Evolutionary conservation across 2,797 vertebrate species (phyloP).

Genomic region (Chiloscyllium punctatum): DNA sequence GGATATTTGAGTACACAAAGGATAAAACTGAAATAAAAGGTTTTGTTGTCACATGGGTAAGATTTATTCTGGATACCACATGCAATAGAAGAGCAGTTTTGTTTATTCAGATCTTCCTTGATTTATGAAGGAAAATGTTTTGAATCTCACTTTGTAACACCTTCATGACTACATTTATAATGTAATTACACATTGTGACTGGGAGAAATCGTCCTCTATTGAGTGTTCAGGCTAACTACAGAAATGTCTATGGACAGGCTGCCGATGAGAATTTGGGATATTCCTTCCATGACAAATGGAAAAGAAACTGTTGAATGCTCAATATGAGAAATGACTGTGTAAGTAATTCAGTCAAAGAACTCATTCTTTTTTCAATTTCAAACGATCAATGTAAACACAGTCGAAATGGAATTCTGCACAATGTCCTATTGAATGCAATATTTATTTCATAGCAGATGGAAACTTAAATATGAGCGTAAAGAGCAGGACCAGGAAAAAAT

Average conservation of each 20-base stretch:
- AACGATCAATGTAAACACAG: neutral
- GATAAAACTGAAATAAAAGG: neutral
- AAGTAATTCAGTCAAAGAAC: neutral
- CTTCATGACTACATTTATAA: neutral
- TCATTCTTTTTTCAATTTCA: neutral
- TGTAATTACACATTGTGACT: neutral
- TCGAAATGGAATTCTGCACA: neutral
- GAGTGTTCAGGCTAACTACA: neutral
- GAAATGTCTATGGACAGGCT: neutral
- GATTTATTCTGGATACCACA: neutral
- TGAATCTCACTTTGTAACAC: neutral
- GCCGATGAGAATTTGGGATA: neutral
- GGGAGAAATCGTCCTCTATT: neutral
- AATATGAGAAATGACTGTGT: neutral
- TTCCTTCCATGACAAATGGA: neutral
- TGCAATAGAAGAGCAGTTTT: neutral
- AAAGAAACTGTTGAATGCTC: neutral
- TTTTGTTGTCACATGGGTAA: neutral
- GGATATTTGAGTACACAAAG: neutral
- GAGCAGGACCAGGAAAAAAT: neutral
- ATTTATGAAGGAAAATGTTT: neutral
- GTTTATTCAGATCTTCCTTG: neutral
- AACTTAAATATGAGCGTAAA: neutral
- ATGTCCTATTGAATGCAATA: neutral
- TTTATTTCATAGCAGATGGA: neutral